phyloP scores from a whole-genome alignment of 2,113 vertebrate genomes.

The Coptodon rendalli region DNA sequence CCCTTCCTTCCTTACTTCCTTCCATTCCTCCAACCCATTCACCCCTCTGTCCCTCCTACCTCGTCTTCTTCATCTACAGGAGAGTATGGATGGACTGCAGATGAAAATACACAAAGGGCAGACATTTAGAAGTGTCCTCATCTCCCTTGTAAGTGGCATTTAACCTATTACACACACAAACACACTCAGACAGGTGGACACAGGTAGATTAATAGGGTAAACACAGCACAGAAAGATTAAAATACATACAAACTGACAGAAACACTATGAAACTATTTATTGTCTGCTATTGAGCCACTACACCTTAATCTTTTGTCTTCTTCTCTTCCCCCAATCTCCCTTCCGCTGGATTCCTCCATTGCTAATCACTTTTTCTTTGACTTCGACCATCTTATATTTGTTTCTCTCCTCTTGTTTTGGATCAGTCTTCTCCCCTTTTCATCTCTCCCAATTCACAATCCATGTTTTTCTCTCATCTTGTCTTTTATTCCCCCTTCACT shows the following conservation, averaged over 20 bases:
- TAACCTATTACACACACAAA: background rate
- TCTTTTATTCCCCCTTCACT: slow-evolving; percentile 44
- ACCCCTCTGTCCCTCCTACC: background rate
- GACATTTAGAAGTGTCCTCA: slow-evolving; percentile 18
- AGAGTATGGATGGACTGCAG: slow-evolving; percentile 10
- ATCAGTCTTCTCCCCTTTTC: slow-evolving; percentile 16
- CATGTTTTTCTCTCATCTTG: slow-evolving; percentile 20
- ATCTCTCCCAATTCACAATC: slow-evolving; percentile 47
- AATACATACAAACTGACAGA: background rate
- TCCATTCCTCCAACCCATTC: background rate
- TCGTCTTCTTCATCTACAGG: background rate
- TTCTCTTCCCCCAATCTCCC: background rate
- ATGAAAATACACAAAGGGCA: slow-evolving; percentile 18
- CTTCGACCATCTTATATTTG: background rate
- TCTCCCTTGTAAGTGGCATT: slow-evolving; percentile 17
- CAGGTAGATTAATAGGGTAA: background rate
- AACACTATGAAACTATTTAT: background rate
- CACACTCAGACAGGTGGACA: background rate
- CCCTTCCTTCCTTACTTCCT: slow-evolving; percentile 46
- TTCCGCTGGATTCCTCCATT: background rate
- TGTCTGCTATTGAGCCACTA: slow-evolving; percentile 22
- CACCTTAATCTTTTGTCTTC: slow-evolving; percentile 27
- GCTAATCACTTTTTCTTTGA: slow-evolving; percentile 41
- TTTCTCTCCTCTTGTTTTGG: background rate
- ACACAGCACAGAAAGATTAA: background rate